Evolutionary conservation across 2,113 vertebrate genomes (phyloP).

Genomic region (Illadopsis cleaveri): DNA sequence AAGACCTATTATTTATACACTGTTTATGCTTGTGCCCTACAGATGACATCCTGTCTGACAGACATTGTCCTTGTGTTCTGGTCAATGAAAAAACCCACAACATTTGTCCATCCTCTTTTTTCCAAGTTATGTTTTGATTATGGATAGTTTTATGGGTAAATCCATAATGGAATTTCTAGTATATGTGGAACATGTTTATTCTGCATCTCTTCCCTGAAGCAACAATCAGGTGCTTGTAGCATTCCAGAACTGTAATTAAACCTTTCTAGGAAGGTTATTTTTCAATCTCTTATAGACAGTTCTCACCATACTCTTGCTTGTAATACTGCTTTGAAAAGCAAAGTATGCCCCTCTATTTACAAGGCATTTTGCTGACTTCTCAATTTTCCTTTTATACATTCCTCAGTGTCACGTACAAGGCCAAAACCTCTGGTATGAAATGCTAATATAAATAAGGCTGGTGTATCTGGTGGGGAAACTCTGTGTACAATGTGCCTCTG

Average conservation of each 20-base stretch:
- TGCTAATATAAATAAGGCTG: background rate
- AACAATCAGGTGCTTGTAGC: background rate
- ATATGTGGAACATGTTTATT: background rate
- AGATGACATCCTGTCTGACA: background rate
- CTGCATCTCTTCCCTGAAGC: background rate
- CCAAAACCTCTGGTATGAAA: background rate
- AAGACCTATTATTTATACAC: background rate
- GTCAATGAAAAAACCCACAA: background rate
- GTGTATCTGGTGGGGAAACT: background rate
- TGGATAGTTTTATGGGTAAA: background rate
- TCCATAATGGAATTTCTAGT: background rate
- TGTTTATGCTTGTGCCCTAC: background rate
- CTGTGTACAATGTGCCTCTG: background rate
- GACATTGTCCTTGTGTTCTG: background rate
- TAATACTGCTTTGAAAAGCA: background rate
- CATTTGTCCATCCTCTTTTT: background rate
- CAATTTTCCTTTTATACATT: background rate
- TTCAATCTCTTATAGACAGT: background rate
- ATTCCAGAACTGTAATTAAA: background rate
- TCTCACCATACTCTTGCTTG: background rate
- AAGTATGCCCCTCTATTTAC: background rate
- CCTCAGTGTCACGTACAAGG: background rate
- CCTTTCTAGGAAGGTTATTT: background rate
- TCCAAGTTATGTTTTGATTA: background rate
- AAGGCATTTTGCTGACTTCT: background rate